phyloP scores from a whole-genome alignment of 2,797 vertebrate species.

The Anguilla anguilla region DNA sequence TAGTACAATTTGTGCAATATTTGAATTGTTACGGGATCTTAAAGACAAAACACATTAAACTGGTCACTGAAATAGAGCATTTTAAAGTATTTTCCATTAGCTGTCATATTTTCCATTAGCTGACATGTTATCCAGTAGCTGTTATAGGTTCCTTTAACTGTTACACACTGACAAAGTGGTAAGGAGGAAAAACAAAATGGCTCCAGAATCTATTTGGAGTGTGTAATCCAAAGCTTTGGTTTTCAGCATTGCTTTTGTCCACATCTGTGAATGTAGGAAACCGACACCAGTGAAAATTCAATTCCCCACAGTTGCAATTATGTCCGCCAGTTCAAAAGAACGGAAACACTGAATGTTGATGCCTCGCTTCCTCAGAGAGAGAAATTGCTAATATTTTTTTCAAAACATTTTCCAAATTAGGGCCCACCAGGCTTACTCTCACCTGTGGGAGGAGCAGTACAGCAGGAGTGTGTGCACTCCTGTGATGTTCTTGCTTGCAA shows the following conservation, averaged over 20 bases:
- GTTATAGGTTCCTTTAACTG: neutral
- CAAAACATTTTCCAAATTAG: neutral
- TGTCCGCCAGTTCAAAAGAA: neutral
- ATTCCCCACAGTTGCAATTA: neutral
- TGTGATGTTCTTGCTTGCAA: neutral
- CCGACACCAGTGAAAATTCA: neutral
- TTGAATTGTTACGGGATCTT: neutral
- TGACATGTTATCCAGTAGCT: neutral
- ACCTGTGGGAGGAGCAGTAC: neutral
- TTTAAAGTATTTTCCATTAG: neutral
- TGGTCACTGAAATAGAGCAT: neutral
- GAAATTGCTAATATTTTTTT: no score
- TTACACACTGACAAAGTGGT: neutral
- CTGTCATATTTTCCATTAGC: neutral
- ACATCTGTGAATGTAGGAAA: neutral
- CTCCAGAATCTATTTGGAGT: neutral
- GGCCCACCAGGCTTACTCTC: neutral
- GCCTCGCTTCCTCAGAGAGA: no score
- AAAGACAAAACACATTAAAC: neutral
- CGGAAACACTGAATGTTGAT: no score
- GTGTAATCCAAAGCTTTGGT: neutral
- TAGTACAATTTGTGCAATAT: neutral
- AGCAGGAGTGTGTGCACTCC: neutral
- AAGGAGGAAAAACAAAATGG: neutral
- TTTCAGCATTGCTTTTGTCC: neutral